phyloP scores from a whole-genome alignment of 1,140 invertebrate species.

The Lucilia cuprina region DNA sequence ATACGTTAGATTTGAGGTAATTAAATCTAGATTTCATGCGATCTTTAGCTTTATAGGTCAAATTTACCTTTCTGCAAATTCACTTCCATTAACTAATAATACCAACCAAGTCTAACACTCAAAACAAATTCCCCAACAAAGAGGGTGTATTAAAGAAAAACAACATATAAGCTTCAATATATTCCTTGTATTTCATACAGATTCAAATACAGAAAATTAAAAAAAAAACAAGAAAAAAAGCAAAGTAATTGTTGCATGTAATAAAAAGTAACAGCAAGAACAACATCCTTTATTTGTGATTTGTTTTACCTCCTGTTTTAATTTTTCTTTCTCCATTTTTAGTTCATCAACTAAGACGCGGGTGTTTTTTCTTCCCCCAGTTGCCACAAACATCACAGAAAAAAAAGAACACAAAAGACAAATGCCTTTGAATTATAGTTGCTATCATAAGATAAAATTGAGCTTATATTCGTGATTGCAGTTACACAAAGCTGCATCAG shows the following conservation, averaged over 20 bases:
- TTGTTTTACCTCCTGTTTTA: background rate
- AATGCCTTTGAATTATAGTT: constrained; percentile 3
- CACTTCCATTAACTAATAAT: background rate
- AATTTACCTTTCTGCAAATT: background rate
- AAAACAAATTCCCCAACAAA: background rate
- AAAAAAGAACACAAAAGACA: background rate
- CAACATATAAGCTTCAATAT: background rate
- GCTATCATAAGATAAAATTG: constrained; percentile 1
- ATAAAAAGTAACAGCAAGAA: background rate
- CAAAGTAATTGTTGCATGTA: constrained; percentile 25
- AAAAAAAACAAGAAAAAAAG: background rate
- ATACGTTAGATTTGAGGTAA: too few species aligned
- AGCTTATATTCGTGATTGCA: background rate
- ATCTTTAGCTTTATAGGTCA: too few species aligned
- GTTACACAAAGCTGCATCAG: background rate
- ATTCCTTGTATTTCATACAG: background rate
- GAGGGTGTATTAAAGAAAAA: background rate
- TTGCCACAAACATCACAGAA: background rate
- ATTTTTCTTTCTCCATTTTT: background rate
- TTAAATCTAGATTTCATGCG: too few species aligned
- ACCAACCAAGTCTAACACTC: background rate
- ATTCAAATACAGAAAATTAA: background rate
- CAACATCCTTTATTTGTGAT: background rate
- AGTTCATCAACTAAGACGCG: constrained; percentile 9
- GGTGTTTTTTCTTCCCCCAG: background rate